These are phyloP conservation scores for Heterohyrax brucei DNA, from an alignment of 2,797 vertebrate genomes.

Conservation along the genomic window DNA sequence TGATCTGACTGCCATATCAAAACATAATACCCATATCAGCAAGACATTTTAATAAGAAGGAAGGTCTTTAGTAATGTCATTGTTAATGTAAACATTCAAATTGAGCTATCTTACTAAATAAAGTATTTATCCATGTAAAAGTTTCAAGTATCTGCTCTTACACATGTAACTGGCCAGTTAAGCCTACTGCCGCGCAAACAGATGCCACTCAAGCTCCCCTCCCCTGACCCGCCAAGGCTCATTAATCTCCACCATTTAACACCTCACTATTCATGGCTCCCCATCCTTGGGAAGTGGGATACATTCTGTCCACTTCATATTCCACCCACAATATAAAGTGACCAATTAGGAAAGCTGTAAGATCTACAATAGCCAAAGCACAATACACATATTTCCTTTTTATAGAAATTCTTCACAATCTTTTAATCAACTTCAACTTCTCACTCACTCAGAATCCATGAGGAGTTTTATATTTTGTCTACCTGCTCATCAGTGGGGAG, in stretches of 20 bases:
- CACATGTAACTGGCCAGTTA: constrained; percentile 20
- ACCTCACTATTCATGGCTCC: neutral
- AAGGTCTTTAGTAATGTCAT: neutral
- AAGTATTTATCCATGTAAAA: constrained; percentile 43
- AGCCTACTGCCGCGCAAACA: constrained; percentile 63
- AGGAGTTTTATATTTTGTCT: neutral
- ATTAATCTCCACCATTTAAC: constrained; percentile 75
- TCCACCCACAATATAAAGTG: neutral
- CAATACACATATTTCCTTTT: neutral
- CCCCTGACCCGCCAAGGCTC: constrained; percentile 72
- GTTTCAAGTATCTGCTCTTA: constrained; percentile 30
- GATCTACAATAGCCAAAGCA: neutral
- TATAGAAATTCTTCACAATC: neutral
- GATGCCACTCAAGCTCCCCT: constrained; percentile 58
- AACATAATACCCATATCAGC: neutral
- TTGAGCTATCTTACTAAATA: neutral
- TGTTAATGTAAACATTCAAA: constrained; percentile 8
- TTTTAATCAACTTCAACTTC: constrained; percentile 25
- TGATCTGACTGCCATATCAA: neutral
- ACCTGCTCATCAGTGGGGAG: neutral
- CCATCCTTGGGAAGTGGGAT: neutral
- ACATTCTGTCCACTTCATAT: neutral
- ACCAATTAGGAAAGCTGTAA: constrained; percentile 17
- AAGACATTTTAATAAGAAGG: neutral
- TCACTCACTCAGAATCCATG: neutral